Evolutionary conservation across 2,797 vertebrate species (phyloP), one percentile per base, ranked within the genome.

Genomic region (Psittacula derbiana): DNA sequence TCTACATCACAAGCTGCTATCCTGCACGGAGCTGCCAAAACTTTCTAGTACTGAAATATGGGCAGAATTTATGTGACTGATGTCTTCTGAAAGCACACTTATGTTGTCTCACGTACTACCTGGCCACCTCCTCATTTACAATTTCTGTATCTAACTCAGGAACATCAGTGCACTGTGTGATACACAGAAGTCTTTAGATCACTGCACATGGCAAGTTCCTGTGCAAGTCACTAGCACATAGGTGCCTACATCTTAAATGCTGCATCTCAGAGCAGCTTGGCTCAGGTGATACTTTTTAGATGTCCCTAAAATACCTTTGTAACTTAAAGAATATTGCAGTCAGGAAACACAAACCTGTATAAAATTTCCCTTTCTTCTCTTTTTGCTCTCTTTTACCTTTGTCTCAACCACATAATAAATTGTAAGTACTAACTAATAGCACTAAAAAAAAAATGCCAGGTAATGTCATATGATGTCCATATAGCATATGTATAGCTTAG

Each of bases 31-130:
- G 72, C 53, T 86, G 38, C 31, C 47, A 58, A 76, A 90, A 46
- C 36, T 58, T 72, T 53, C 50, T 58, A 49, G 12, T 58, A 9
- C 33, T 58, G 8, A 9, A 69, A 58, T 69, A 33, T 62, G 72
- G 8, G 41, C 46, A 38, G 70, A 71, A 31, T 40, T 46, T 57
- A 18, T 46, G 20, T 49, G n/a, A 53, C 40, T 66, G 31, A 47
- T 75, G 41, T 16, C 3, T 1, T 25, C 40, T 66, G 31, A 52
- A 19, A 47, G 10, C 0, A 0, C 8, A 18, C 31, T 73, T 28
- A 10, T 21, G 25, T 61, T 64, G 18, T 47, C 57, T 79, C 46
- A 30, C 13, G 25, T 49, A 30, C 50, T 36, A 75, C 36, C 57
- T 88, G 44, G 21, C 69, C 25, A n/a, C 16, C 44, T 38, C 18